A percentile compares a stretch with the other conserved stretches of the same genome.
phyloP scores from a whole-genome alignment of 2,113 vertebrate species.

The Silurus meridionalis region DNA sequence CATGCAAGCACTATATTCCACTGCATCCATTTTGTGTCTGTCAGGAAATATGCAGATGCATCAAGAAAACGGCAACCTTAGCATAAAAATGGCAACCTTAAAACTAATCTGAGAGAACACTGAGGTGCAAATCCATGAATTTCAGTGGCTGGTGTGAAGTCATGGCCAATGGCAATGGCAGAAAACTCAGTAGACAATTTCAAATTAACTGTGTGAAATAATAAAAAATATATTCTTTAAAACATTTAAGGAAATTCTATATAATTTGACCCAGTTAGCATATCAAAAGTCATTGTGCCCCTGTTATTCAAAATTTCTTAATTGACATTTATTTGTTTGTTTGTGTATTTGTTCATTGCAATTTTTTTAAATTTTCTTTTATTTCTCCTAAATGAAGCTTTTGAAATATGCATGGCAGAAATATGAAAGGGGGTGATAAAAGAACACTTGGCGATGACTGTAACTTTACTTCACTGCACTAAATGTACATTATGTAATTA shows the following conservation, averaged over 20 bases:
- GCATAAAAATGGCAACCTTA: too few species aligned
- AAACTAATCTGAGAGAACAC: too few species aligned
- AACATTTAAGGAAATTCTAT: not conserved
- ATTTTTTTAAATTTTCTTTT: not conserved
- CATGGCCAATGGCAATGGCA: too few species aligned
- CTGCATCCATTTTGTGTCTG: too few species aligned
- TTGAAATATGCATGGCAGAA: not conserved
- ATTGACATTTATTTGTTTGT: not conserved
- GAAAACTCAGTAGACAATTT: not conserved
- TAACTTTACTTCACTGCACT: not conserved
- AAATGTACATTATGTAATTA: not conserved
- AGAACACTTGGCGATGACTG: not conserved
- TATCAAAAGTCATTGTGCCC: not conserved
- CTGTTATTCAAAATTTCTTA: not conserved
- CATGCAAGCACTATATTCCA: too few species aligned
- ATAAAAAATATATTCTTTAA: not conserved
- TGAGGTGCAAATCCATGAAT: too few species aligned
- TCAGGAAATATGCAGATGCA: too few species aligned
- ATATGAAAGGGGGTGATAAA: not conserved
- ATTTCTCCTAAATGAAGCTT: not conserved
- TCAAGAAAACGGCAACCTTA: too few species aligned
- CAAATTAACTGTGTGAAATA: not conserved
- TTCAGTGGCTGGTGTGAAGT: too few species aligned
- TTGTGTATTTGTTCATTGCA: too few species aligned
- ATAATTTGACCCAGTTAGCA: not conserved